Percentiles rank a stretch among this genome's conserved stretches.
phyloP scores from a whole-genome alignment of 37 sponge, comb jelly and placozoan species.

The Halichondria panicea region DNA sequence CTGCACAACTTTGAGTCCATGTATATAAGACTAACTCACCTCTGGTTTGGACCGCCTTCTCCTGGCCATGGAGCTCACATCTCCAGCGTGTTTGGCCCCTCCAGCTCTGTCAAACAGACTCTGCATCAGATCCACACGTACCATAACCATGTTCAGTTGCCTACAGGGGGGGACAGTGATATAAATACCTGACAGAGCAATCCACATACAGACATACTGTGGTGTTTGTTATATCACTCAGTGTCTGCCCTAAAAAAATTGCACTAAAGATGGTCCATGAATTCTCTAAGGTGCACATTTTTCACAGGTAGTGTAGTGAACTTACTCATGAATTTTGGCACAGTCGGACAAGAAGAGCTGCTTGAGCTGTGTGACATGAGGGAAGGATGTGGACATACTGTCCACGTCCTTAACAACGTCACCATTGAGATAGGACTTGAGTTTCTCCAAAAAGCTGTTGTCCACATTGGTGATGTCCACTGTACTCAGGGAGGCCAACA shows the following conservation, averaged over 20 bases:
- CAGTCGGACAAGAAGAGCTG: slow-evolving; percentile 47
- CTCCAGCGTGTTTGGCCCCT: slow-evolving; percentile 53
- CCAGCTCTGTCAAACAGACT: slow-evolving; percentile 68
- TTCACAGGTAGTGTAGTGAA: too few relatives aligned
- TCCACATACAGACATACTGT: too few relatives aligned
- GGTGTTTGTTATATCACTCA: neutral
- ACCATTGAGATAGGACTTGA: slow-evolving; percentile 44
- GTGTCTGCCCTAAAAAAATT: neutral
- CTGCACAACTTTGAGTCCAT: neutral
- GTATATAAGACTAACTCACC: slow-evolving; percentile 4
- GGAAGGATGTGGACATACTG: slow-evolving; percentile 28
- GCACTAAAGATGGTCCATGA: neutral
- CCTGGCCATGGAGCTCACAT: neutral
- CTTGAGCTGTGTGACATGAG: slow-evolving; percentile 40
- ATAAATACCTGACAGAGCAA: too few relatives aligned
- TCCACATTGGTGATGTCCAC: slow-evolving; percentile 39
- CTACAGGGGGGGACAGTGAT: slow-evolving; percentile 12
- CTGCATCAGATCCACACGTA: slow-evolving; percentile 54
- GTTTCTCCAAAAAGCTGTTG: slow-evolving; percentile 30
- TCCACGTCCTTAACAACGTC: slow-evolving; percentile 59
- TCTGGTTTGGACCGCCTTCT: neutral
- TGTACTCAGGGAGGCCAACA: slow-evolving; percentile 38
- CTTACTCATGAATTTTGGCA: slow-evolving; percentile 46
- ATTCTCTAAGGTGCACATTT: neutral
- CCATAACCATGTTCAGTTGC: slow-evolving; percentile 48